Percentiles rank a stretch among this genome's conserved stretches.
These are phyloP conservation scores for Trachops cirrhosus DNA, from an alignment of 2,797 vertebrate genomes.

Conservation along the genomic window DNA sequence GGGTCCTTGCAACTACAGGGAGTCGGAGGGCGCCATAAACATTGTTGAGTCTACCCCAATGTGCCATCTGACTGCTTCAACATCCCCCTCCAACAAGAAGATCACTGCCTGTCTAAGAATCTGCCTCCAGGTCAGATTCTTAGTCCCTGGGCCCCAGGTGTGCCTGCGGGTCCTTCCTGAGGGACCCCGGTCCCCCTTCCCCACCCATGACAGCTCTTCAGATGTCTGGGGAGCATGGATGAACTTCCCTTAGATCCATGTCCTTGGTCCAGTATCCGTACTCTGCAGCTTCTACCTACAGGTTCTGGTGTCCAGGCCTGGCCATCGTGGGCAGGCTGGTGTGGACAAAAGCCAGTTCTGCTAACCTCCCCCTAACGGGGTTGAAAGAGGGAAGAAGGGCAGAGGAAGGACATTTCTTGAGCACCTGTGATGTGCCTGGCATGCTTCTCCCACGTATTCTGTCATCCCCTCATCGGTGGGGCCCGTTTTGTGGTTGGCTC, in stretches of 20 bases:
- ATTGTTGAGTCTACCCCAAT: fast-evolving
- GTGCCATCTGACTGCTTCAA: background rate
- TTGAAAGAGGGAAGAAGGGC: fast-evolving
- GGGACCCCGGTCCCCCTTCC: background rate
- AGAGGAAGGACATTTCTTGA: background rate
- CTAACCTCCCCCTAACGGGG: fast-evolving
- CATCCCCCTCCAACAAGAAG: background rate
- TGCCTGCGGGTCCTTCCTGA: background rate
- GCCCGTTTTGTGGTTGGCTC: fast-evolving
- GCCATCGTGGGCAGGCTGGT: background rate
- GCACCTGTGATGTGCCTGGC: background rate
- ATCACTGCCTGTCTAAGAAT: background rate
- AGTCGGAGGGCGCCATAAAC: background rate
- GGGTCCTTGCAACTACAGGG: background rate
- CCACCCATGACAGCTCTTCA: background rate
- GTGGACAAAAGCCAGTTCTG: background rate
- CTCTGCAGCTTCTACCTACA: background rate
- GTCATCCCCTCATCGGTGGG: background rate
- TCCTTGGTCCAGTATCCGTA: background rate
- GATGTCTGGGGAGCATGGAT: no score
- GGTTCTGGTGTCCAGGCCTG: background rate
- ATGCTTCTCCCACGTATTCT: background rate
- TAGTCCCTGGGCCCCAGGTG: background rate
- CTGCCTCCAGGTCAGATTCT: background rate
- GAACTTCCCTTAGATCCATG: fast-evolving